A percentile compares a stretch with the other conserved stretches of the same genome.
These are phyloP conservation scores for Omphaloscelis lunosa DNA, from an alignment of 2,888 invertebrate genomes.

Conservation along the genomic window DNA sequence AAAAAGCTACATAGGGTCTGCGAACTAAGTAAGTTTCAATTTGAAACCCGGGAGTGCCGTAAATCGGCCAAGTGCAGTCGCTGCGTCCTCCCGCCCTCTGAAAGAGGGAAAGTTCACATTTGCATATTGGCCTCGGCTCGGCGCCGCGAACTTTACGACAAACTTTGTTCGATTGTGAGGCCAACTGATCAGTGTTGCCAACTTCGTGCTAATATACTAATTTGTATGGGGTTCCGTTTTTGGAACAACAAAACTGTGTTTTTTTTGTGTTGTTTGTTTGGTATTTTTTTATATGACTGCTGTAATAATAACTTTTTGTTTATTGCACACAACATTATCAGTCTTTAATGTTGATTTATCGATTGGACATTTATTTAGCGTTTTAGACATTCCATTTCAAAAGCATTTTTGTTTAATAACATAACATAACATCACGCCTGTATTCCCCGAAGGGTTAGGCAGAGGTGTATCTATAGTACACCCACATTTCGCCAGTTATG, in stretches of 20 bases:
- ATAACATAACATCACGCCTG: too few species aligned
- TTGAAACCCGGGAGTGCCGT: constrained; percentile 76
- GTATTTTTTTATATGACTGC: background rate
- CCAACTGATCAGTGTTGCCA: constrained; percentile 56
- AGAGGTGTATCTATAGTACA: too few species aligned
- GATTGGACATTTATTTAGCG: background rate
- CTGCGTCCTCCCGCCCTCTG: constrained; percentile 67
- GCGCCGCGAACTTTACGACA: constrained; percentile 71
- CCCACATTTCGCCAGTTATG: too few species aligned
- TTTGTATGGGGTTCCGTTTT: constrained; percentile 39
- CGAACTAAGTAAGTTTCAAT: constrained; percentile 77
- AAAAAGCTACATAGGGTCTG: too few species aligned
- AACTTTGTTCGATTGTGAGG: constrained; percentile 69
- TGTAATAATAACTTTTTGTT: background rate
- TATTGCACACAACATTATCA: too few species aligned
- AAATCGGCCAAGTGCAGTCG: constrained; percentile 88
- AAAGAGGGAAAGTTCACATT: constrained; percentile 88
- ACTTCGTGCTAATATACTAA: constrained; percentile 56
- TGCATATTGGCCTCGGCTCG: constrained; percentile 80
- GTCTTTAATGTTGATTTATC: too few species aligned
- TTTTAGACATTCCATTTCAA: background rate
- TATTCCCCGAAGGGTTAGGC: too few species aligned
- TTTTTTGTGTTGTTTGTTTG: constrained; percentile 29
- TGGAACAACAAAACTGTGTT: constrained; percentile 33
- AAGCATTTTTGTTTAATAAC: background rate